These are phyloP conservation scores for Antrozous pallidus DNA, from an alignment of 2,797 vertebrate species.

Conservation along the genomic window DNA sequence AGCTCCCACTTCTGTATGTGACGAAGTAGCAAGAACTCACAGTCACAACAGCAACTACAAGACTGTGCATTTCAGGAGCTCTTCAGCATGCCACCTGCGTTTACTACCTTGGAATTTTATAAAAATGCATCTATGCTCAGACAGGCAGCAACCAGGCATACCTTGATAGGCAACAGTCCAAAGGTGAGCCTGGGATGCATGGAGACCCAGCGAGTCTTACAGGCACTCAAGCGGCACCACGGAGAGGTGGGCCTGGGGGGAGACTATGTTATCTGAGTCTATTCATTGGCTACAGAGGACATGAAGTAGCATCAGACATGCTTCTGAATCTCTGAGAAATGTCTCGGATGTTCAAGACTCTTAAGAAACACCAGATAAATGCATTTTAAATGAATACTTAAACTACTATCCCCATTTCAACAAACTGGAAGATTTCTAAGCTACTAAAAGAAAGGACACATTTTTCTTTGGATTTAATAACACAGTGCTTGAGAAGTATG, in stretches of 20 bases:
- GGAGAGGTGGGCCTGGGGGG: rapidly evolving
- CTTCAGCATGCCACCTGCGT: not conserved
- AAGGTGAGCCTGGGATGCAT: not conserved
- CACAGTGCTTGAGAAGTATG: not conserved
- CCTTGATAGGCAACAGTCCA: rapidly evolving
- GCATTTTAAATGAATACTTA: slow-evolving; percentile 2
- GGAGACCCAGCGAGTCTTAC: not conserved
- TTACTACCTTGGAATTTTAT: not conserved
- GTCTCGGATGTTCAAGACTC: not conserved
- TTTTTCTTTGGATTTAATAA: not conserved
- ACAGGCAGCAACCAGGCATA: not conserved
- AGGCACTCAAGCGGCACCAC: not conserved
- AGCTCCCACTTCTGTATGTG: not conserved
- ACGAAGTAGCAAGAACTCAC: not conserved
- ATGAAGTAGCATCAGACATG: not conserved
- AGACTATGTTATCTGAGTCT: not conserved
- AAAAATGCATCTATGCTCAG: not conserved
- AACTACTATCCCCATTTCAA: not conserved
- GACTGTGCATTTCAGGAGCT: not conserved
- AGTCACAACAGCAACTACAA: not conserved
- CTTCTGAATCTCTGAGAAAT: not conserved
- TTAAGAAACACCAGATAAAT: not conserved
- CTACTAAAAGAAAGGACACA: not conserved
- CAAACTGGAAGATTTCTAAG: not conserved
- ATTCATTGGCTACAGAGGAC: not conserved